phyloP scores from a whole-genome alignment of 2,113 vertebrate genomes.

The Symphodus melops region DNA sequence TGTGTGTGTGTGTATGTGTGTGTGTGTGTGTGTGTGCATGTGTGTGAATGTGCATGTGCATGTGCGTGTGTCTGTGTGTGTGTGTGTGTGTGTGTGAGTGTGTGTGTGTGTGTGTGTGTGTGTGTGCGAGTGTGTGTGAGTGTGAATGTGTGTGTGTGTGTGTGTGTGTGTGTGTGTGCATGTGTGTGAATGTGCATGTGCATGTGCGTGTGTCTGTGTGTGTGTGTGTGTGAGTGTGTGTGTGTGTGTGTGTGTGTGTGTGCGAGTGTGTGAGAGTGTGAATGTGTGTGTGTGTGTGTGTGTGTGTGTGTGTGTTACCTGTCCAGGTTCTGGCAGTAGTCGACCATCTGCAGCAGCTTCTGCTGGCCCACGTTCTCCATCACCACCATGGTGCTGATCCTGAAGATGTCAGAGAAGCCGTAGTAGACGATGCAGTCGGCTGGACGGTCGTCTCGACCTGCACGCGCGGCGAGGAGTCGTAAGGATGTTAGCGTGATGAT shows the following conservation, averaged over 20 bases:
- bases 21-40: slow-evolving; percentile 2
- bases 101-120: not conserved
- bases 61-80: no score
- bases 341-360: slow-evolving; percentile 95
- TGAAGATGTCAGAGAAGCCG: slow-evolving; percentile 94
- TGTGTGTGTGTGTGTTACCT: slow-evolving; percentile 74
- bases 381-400: slow-evolving; percentile 96
- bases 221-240: not conserved
- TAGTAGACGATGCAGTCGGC: slow-evolving; percentile 96
- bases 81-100: not conserved
- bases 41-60: no score
- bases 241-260: not conserved
- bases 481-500: not conserved
- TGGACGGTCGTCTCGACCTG: slow-evolving; percentile 91
- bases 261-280: not conserved
- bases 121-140: no score
- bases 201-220: not conserved
- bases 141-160: not conserved
- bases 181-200: no score
- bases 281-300: not conserved
- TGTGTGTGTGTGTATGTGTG: not conserved
- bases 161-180: not conserved
- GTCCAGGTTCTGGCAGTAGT: slow-evolving; percentile 90
- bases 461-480: not conserved
- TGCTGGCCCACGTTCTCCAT: slow-evolving; percentile 98